Evolutionary conservation across 2,888 invertebrate genomes (phyloP), one percentile per base, ranked within the genome.

Genomic region (Amphipoea oculea): DNA sequence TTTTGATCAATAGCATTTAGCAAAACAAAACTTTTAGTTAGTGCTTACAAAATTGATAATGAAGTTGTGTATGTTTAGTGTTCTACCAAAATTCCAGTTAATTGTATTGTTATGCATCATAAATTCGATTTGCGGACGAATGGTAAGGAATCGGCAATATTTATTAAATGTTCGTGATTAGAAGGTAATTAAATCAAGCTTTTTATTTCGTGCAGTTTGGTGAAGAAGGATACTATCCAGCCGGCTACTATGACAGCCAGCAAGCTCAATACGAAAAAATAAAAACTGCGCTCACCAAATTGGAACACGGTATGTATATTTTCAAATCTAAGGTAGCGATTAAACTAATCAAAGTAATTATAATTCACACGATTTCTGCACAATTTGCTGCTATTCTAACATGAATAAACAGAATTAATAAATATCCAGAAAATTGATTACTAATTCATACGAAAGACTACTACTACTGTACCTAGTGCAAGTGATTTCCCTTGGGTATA

Each of bases 261-360:
- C 91, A 92, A 86, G 78, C 71, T 6, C 89, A 89, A 76, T 92
- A 90, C 74, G 89, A 88, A 57, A 90, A 91, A 89, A 91, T 95
- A 72, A 93, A 94, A 83, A 85, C 91, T 73, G 96, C 95, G 40
- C 76, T 96, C 48, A 88, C 90, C 70, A 94, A 92, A 85, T 90
- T 96, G 78, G 93, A 94, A 87, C 93, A 96, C 86, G 94, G 96
- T 96, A 57, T 14, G 86, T 83, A 72, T 75, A 45, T 40, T 54
- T 60, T 63, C n/a, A 5, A 36, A 67, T 54, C 12, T 57, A 75
- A 29, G 54, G 29, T n/a, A 80, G 48, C n/a, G 36, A 81, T 54
- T 66, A 57, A 68, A 14, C 23, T 23, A 62, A 62, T 62, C 23
- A 68, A 20, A 65, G 9, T 48, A 60, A 66, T 66, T 45, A 70